Conservation (phyloP, 2,888 invertebrate genomes). For the Achlya flavicornis region DNA sequence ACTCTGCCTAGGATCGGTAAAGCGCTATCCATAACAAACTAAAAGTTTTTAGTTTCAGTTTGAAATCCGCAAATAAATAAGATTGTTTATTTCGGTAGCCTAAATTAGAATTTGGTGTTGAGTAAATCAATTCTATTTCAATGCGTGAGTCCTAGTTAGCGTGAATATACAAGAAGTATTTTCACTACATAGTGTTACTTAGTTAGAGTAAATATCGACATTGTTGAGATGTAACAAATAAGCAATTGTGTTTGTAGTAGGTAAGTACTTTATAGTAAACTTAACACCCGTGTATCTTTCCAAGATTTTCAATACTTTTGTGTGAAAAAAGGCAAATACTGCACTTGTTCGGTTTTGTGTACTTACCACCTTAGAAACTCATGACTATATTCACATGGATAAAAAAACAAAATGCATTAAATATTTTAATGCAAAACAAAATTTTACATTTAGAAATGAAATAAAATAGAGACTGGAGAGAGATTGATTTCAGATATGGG, state of each 20-base stretch:
- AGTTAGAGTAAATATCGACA: neutral
- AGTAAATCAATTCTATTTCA: conserved; percentile 10
- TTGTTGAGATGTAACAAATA: neutral
- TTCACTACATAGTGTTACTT: conserved; percentile 2
- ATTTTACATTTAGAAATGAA: too few species aligned
- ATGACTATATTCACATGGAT: too few species aligned
- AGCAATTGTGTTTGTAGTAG: neutral
- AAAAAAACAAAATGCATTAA: too few species aligned
- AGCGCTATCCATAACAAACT: conserved; percentile 13
- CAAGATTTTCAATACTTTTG: too few species aligned
- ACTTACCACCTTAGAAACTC: too few species aligned
- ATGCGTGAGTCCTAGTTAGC: neutral
- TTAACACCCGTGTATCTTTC: too few species aligned
- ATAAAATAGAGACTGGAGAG: too few species aligned
- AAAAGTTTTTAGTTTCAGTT: neutral
- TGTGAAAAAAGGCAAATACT: too few species aligned
- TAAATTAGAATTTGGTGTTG: conserved; percentile 1
- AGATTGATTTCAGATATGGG: too few species aligned
- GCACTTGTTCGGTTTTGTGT: too few species aligned
- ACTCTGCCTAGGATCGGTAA: conserved; percentile 8
- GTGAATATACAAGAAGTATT: neutral
- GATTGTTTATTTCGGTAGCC: conserved; percentile 5
- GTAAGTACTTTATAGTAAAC: too few species aligned
- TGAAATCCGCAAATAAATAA: conserved; percentile 1
- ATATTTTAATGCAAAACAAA: too few species aligned